Base-by-base conservation (phyloP, 2,888 invertebrate genomes). In the Andrena chrysosceles region DNA sequence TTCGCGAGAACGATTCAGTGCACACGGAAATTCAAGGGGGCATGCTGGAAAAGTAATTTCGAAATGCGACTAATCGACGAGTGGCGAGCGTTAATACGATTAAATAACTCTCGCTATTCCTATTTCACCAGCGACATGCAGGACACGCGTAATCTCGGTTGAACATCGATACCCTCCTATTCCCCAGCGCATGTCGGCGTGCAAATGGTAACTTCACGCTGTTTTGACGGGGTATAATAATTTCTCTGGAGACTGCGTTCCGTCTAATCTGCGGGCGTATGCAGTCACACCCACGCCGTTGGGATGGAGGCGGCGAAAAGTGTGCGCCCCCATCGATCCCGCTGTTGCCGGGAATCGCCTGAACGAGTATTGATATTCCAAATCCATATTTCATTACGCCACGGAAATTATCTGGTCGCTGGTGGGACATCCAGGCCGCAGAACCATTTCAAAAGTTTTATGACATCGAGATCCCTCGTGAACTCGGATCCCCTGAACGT, bases 171-270 rank as follows among this genome's bases (percentile, higher is more conserved):
- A 66, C 67, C 29, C 74, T 48, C 26, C 33, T 60, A 82, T 74
- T 86, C 80, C 86, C 87, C 42, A n/a, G 72, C 48, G 83, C 49
- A 49, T 10, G 64, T 56, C 72, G 67, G 13, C 60, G 48, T 75
- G 74, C 77, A 80, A 75, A 71, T 60, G 79, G 70, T 63, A 77
- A 85, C 79, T 87, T 81, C 69, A 74, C 79, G 81, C 77, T 83
- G 77, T 87, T 85, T 84, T 84, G 73, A 87, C 84, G 74, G 74
- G 81, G 72, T 70, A 74, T 87, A 89, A 85, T 87, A 84, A 88
- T 87, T 89, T 87, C 89, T 89, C 87, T 54, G 49, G 89, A 79
- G 89, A 71, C 85, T 48, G 31, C 7, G 49, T 60, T 72, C 74
- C 63, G 64, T 52, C 75, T 70, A 78, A 82, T 72, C 31, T 52